A percentile compares a stretch with the other conserved stretches of the same genome.
phyloP scores from a whole-genome alignment of 2,888 invertebrate species.

The Blomia tropicalis region DNA sequence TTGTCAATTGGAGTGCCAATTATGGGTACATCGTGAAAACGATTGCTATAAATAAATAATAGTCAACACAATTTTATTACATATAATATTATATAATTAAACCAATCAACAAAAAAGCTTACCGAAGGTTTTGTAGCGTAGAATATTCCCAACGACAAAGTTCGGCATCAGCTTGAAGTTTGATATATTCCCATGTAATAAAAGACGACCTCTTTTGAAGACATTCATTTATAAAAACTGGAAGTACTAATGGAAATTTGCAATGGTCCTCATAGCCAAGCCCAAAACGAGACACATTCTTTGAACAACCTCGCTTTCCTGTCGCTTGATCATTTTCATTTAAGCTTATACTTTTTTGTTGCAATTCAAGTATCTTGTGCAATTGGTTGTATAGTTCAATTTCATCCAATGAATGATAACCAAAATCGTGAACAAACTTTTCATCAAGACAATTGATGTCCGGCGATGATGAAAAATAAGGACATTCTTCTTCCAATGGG shows the following conservation, averaged over 20 bases:
- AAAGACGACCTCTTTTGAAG: neutral
- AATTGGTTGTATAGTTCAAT: neutral
- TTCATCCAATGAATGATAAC: constrained; percentile 8
- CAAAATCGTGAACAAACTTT: neutral
- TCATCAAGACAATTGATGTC: neutral
- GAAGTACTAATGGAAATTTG: constrained; percentile 4
- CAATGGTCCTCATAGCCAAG: neutral
- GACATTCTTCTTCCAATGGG: neutral
- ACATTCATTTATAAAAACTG: neutral
- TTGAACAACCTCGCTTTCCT: neutral
- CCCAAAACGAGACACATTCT: neutral
- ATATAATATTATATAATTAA: neutral
- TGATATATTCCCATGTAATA: neutral
- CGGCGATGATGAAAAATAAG: neutral
- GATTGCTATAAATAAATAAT: neutral
- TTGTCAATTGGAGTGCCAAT: neutral
- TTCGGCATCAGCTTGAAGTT: neutral
- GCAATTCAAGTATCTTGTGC: constrained; percentile 3
- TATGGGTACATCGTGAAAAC: neutral
- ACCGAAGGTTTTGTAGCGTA: neutral
- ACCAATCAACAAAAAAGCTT: neutral
- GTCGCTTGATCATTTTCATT: neutral
- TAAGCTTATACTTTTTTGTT: neutral
- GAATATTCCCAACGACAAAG: neutral
- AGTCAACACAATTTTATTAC: too few species aligned